Base-by-base conservation (phyloP, 1,140 invertebrate genomes). In the Ceratina japonica region DNA sequence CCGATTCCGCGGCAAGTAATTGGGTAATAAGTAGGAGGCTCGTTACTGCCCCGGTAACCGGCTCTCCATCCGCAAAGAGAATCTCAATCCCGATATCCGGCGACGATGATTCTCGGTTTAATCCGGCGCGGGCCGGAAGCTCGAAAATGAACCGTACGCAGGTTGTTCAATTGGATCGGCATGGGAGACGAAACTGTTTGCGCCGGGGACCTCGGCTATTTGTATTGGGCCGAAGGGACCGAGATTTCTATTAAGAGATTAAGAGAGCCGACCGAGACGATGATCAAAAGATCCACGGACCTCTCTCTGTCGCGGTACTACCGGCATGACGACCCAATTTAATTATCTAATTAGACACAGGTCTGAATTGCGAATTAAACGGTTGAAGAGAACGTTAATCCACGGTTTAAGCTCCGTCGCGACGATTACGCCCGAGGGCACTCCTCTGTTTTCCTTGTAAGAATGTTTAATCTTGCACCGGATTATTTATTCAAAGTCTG, bases 311-410 rank as follows among this genome's bases (percentile, higher is more conserved):
- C 62, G 51, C 51, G 61, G 24, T 71, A 56, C 62, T 49, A 61
- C 70, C 63, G n/a, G 15, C 51, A 31, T 3, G 27, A 64, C 49
- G 20, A 31, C 22, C 52, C 66, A 58, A 83, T 83, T 77, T 77
- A 81, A 83, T 83, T 83, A 66, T 54, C 44, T 51, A 77, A 83
- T 76, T 69, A 62, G 61, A 66, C 66, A 71, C 66, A 18, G 44
- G 63, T n/a, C 54, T 20, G 73, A 69, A 73, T 62, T 62, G 44
- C 51, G 65, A 82, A 81, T 64, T 63, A 75, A 71, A 22, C 31
- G 54, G 68, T 81, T 27, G 31, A n/a, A 61, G 54, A 22, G 58
- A 18, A 59, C 37, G 65, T 80, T 82, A 75, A 82, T 69, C 69
- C 71, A 27, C 20, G 56, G 15, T 27, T 65, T 80, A 82, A 82